A percentile compares a stretch with the other conserved stretches of the same genome.
Evolutionary conservation across 2,113 vertebrate species (phyloP).

Genomic region (Eulacestoma nigropectus): DNA sequence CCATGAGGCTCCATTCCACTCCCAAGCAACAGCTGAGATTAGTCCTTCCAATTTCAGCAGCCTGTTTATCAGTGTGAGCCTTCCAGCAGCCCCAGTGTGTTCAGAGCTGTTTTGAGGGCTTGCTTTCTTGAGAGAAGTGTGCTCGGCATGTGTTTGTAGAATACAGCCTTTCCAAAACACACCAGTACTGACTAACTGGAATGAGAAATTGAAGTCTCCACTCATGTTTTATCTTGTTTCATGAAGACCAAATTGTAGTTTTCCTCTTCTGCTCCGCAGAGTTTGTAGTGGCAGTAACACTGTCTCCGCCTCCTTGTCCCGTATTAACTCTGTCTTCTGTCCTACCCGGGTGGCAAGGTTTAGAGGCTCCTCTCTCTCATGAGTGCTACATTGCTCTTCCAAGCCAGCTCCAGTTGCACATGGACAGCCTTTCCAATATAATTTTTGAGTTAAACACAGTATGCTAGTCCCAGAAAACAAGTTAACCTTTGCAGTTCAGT

Average conservation of each 20-base stretch:
- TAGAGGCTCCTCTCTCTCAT: not conserved
- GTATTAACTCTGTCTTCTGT: not conserved
- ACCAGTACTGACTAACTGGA: not conserved
- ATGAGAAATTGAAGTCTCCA: not conserved
- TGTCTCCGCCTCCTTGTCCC: not conserved
- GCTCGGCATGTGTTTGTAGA: not conserved
- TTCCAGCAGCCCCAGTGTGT: not conserved
- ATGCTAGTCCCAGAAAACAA: rapidly evolving
- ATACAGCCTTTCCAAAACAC: not conserved
- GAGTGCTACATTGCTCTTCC: not conserved
- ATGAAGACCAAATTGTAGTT: not conserved
- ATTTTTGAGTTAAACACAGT: not conserved
- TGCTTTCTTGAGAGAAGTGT: not conserved
- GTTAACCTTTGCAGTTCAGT: not conserved
- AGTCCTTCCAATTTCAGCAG: not conserved
- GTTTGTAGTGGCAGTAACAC: not conserved
- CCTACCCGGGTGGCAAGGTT: not conserved
- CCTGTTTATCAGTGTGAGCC: not conserved
- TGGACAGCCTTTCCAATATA: not conserved
- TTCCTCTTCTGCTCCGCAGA: not conserved
- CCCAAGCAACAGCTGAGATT: not conserved
- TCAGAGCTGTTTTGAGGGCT: not conserved
- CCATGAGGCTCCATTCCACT: not conserved
- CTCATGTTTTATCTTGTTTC: not conserved
- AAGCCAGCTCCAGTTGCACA: not conserved